Percentiles rank a stretch among this genome's conserved stretches.
phyloP scores from a whole-genome alignment of 2,888 invertebrate species.

The Dorcus parallelipipedus region DNA sequence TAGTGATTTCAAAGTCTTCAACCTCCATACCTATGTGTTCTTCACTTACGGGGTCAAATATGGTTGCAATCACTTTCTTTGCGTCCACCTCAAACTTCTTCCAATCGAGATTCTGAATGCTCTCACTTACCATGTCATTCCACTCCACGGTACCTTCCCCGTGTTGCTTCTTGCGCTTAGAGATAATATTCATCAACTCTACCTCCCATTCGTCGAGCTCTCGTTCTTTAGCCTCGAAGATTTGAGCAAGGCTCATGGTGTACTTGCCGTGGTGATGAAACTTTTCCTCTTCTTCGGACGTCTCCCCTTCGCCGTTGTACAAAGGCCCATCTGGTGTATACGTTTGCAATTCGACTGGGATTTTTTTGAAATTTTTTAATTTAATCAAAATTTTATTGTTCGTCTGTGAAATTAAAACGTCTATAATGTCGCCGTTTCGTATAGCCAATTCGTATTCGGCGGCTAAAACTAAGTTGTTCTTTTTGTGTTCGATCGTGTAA shows the following conservation, averaged over 20 bases:
- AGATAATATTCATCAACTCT: conserved; percentile 42
- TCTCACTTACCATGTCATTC: conserved; percentile 61
- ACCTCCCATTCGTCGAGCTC: conserved; percentile 63
- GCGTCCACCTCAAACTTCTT: conserved; percentile 61
- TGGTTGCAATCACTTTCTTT: conserved; percentile 50
- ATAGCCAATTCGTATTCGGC: conserved; percentile 73
- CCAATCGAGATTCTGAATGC: conserved; percentile 65
- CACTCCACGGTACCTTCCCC: conserved; percentile 50
- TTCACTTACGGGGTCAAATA: conserved; percentile 37
- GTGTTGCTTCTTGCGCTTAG: conserved; percentile 41
- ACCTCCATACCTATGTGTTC: conserved; percentile 51
- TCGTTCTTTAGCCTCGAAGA: conserved; percentile 75
- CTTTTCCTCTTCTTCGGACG: conserved; percentile 56
- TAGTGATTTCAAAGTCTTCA: conserved; percentile 58
- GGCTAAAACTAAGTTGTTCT: conserved; percentile 71
- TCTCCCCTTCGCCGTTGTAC: conserved; percentile 68
- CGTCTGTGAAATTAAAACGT: conserved; percentile 73
- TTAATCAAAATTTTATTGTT: conserved; percentile 71
- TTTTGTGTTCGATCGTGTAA: conserved; percentile 71
- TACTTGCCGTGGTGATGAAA: conserved; percentile 54
- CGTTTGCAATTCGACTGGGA: conserved; percentile 54
- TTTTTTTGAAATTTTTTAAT: conserved; percentile 69
- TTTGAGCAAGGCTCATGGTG: conserved; percentile 64
- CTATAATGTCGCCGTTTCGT: conserved; percentile 71
- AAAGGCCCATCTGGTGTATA: conserved; percentile 44